phyloP scores from a whole-genome alignment of 2,113 vertebrate species.

The Thomomys bottae region DNA sequence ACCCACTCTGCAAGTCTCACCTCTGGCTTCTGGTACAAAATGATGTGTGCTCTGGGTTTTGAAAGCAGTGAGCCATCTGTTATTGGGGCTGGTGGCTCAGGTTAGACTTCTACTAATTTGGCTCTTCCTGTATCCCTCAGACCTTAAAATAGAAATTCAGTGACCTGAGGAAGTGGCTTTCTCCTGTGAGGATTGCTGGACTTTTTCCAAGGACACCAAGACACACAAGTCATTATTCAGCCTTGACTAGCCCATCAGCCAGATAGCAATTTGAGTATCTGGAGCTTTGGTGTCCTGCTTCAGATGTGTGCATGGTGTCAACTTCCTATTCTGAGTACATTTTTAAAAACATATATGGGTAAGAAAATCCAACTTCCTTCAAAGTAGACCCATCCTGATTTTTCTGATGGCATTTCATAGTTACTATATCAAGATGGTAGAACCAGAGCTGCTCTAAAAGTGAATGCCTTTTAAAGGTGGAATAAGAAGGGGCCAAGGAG shows the following conservation, averaged over 20 bases:
- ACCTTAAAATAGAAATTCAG: neutral
- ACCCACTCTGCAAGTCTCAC: neutral
- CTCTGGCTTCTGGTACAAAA: neutral
- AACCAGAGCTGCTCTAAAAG: neutral
- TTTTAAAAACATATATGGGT: neutral
- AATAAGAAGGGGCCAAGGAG: neutral
- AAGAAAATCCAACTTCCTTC: neutral
- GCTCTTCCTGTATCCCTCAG: neutral
- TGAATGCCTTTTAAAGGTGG: neutral
- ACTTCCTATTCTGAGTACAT: neutral
- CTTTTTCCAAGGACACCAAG: neutral
- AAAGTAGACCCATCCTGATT: neutral
- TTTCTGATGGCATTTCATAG: neutral
- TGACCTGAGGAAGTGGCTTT: slow-evolving; percentile 15
- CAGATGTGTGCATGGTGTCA: neutral
- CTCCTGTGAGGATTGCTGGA: neutral
- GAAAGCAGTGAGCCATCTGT: slow-evolving; percentile 21
- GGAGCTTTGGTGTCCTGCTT: neutral
- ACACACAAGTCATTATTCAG: neutral
- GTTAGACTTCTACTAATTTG: neutral
- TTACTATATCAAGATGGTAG: neutral
- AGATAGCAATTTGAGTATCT: neutral
- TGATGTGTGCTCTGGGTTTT: neutral
- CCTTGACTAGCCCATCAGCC: neutral
- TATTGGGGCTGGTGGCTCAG: neutral